These are phyloP conservation scores for Microctenopoma steveboyesi DNA, from an alignment of 2,797 vertebrate species.

Conservation along the genomic window DNA sequence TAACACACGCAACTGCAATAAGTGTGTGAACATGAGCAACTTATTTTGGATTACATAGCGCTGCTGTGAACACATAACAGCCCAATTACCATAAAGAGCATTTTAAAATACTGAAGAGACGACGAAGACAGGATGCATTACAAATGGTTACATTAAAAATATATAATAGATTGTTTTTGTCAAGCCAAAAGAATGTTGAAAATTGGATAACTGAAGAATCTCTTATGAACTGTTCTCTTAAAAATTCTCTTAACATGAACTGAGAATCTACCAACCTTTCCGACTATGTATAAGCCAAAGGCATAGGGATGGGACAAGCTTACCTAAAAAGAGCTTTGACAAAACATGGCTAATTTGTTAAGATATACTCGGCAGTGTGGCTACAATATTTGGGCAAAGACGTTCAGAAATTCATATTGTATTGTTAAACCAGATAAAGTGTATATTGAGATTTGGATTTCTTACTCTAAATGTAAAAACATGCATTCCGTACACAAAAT, in stretches of 20 bases:
- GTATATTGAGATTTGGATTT: too few relatives aligned
- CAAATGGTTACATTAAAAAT: not conserved
- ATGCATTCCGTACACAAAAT: not conserved
- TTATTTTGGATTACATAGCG: too few relatives aligned
- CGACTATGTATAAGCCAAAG: not conserved
- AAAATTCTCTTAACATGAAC: too few relatives aligned
- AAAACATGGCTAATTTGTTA: slow-evolving; percentile 16
- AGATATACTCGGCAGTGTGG: slow-evolving; percentile 9
- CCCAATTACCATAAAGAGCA: too few relatives aligned
- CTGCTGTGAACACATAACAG: too few relatives aligned
- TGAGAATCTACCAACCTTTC: not conserved
- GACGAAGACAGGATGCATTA: too few relatives aligned
- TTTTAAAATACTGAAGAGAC: too few relatives aligned
- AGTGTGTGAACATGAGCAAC: too few relatives aligned
- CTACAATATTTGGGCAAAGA: slow-evolving; percentile 9
- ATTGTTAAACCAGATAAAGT: not conserved
- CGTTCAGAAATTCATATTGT: slow-evolving; percentile 13
- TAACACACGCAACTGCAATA: too few relatives aligned
- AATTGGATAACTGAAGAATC: not conserved
- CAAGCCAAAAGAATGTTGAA: slow-evolving; percentile 20
- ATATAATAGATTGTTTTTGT: slow-evolving; percentile 9
- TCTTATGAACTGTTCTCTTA: too few relatives aligned
- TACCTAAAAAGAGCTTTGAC: slow-evolving; percentile 13
- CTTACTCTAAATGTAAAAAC: not conserved
- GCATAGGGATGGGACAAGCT: not conserved